Percentiles rank a stretch among this genome's conserved stretches.
Evolutionary conservation across 2,797 vertebrate genomes (phyloP).

Genomic region (Poeciliopsis paucimaculata): DNA sequence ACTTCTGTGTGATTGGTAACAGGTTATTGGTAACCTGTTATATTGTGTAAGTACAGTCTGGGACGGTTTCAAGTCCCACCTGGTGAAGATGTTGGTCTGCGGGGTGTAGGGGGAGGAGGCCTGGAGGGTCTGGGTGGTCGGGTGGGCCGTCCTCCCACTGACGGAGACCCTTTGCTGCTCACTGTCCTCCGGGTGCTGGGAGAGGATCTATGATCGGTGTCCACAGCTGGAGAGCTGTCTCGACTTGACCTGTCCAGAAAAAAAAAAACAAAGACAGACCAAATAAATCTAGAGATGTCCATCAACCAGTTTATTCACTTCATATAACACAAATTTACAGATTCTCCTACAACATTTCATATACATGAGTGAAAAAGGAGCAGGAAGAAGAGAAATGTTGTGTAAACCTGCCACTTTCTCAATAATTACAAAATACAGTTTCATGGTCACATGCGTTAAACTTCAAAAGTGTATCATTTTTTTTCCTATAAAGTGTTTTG

Average conservation of each 20-base stretch:
- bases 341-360: no score
- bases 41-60: background rate
- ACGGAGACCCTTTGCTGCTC: conserved; percentile 86
- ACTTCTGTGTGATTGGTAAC: no score
- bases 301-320: no score
- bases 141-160: conserved; percentile 79
- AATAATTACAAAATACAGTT: no score
- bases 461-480: no score
- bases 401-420: no score
- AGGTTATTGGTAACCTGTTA: background rate
- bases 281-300: background rate
- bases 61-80: conserved; percentile 59
- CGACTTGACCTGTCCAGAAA: conserved; percentile 79
- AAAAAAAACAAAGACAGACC: background rate
- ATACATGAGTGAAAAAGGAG: no score
- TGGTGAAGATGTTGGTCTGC: conserved; percentile 84
- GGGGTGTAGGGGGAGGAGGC: conserved; percentile 89
- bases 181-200: conserved; percentile 74
- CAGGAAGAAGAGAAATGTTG: no score
- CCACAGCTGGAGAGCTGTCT: conserved; percentile 84
- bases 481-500: no score
- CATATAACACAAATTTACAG: no score
- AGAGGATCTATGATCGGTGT: conserved; percentile 83
- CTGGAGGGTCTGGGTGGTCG: conserved; percentile 88
- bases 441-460: no score